Percentiles rank a stretch among this genome's conserved stretches.
Conservation (phyloP, 2,888 invertebrate genomes). For the Drosophila kambysellisi region DNA sequence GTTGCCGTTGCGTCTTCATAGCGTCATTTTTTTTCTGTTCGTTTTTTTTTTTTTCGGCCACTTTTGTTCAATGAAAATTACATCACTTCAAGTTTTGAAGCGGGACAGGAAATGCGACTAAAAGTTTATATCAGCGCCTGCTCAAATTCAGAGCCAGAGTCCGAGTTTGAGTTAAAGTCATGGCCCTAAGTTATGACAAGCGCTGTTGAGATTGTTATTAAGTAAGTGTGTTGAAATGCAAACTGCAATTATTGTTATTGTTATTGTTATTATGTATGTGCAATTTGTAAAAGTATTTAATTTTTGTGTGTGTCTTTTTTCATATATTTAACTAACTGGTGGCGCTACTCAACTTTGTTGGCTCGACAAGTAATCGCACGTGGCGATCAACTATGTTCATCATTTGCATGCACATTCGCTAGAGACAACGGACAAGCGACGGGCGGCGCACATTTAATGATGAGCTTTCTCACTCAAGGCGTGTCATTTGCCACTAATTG, state of each 20-base stretch:
- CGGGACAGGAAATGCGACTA: conserved; percentile 65
- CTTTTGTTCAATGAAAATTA: conserved; percentile 67
- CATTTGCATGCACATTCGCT: conserved; percentile 35
- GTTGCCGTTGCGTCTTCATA: conserved; percentile 57
- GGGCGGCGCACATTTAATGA: conserved; percentile 60
- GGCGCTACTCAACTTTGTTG: conserved; percentile 1
- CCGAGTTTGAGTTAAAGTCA: conserved; percentile 11
- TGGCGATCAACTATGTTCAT: conserved; percentile 13
- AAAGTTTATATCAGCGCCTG: conserved; percentile 29
- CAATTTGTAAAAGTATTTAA: conserved; percentile 39
- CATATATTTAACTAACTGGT: background rate
- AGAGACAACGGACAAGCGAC: conserved; percentile 18
- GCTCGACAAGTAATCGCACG: conserved; percentile 1
- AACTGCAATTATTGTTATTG: conserved; percentile 65
- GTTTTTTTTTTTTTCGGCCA: conserved; percentile 58
- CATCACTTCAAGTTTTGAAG: conserved; percentile 61
- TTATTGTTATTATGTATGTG: conserved; percentile 41
- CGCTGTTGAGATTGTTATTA: conserved; percentile 21
- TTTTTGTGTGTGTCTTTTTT: conserved; percentile 14
- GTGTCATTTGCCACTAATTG: conserved; percentile 61
- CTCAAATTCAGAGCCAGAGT: background rate
- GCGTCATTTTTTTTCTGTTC: conserved; percentile 42
- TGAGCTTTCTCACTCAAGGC: conserved; percentile 49
- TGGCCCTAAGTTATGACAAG: conserved; percentile 29
- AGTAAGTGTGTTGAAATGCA: conserved; percentile 64